Evolutionary conservation across 92 coral and sea anemone genomes (phyloP).

Genomic region (Epizoanthus stellaris): DNA sequence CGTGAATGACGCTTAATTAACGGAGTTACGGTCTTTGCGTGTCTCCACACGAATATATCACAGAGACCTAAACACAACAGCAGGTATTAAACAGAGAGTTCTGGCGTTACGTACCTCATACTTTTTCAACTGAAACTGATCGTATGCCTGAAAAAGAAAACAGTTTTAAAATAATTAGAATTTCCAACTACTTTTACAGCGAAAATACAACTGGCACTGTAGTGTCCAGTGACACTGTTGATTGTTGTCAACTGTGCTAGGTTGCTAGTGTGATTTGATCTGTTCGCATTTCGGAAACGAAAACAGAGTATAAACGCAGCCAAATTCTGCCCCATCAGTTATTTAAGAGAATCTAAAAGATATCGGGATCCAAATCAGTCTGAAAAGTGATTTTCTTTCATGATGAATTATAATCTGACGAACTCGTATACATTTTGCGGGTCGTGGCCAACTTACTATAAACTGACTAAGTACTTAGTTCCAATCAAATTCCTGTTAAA

Average conservation of each 20-base stretch:
- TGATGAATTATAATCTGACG: not conserved
- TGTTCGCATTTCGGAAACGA: not conserved
- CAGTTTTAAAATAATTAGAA: too few relatives aligned
- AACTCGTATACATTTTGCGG: not conserved
- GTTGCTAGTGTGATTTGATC: not conserved
- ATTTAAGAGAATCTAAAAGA: not conserved
- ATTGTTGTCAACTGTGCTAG: too few relatives aligned
- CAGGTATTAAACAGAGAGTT: not conserved
- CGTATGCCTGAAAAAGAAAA: conserved; percentile 75
- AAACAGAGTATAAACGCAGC: not conserved
- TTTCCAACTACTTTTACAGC: not conserved
- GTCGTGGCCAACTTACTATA: not conserved
- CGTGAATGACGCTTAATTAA: not conserved
- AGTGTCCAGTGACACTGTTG: too few relatives aligned
- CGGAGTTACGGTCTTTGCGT: not conserved
- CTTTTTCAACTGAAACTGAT: conserved; percentile 83
- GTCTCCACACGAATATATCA: not conserved
- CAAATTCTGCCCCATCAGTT: not conserved
- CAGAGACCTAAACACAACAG: not conserved
- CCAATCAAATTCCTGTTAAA: conserved; percentile 19
- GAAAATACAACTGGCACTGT: not conserved
- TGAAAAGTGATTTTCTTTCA: not conserved
- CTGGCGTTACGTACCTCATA: conserved; percentile 76
- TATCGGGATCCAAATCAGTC: not conserved
- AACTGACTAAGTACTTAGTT: not conserved